A percentile compares a stretch with the other conserved stretches of the same genome.
phyloP scores from a whole-genome alignment of 2,797 vertebrate genomes.

The Gallirallus australis region DNA sequence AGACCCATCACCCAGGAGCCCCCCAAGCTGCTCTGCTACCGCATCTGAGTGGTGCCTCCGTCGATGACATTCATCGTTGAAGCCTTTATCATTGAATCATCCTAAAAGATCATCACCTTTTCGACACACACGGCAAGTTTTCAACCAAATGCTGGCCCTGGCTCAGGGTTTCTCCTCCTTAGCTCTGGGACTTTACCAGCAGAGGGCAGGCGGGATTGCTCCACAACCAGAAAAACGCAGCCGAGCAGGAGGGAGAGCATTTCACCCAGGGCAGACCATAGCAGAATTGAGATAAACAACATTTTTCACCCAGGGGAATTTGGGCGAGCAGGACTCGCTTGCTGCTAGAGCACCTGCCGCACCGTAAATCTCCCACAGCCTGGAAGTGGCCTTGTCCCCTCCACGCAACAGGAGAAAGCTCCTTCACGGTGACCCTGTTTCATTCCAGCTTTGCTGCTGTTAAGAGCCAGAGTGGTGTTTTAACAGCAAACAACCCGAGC shows the following conservation, averaged over 20 bases:
- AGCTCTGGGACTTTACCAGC: conserved; percentile 16
- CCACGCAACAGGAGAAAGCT: neutral
- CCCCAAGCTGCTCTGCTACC: neutral
- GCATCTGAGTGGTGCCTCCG: rapidly evolving
- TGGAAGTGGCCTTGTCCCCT: neutral
- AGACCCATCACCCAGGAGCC: neutral
- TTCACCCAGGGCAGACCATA: neutral
- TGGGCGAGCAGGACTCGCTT: neutral
- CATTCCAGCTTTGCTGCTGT: rapidly evolving
- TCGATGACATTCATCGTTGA: rapidly evolving
- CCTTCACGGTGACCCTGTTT: neutral
- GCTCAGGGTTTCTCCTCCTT: neutral
- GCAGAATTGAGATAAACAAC: neutral
- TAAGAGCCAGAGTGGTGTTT: neutral
- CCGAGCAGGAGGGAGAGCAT: neutral
- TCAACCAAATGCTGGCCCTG: neutral
- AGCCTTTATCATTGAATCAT: too few relatives aligned
- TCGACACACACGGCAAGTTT: neutral
- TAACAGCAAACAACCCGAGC: neutral
- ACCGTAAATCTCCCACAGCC: neutral
- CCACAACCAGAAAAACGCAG: neutral
- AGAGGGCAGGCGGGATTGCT: conserved; percentile 71
- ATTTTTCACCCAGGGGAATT: neutral
- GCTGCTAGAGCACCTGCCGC: neutral
- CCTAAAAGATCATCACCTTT: neutral